Percentiles rank a stretch among this genome's conserved stretches.
Conservation (phyloP, 2,797 vertebrate genomes). For the Pelochelys cantorii region DNA sequence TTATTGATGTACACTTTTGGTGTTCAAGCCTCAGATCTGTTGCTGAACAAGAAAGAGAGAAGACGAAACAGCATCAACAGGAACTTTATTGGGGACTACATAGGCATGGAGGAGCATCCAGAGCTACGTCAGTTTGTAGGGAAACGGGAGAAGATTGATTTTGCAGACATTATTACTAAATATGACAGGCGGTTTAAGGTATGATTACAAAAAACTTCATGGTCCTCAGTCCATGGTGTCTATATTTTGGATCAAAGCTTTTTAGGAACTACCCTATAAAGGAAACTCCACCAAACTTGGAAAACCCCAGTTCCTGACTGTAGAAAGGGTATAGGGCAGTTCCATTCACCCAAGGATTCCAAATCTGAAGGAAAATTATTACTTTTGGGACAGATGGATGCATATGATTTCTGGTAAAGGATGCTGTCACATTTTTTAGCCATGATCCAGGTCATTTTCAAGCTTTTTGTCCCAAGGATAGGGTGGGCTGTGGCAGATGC, state of each 20-base stretch:
- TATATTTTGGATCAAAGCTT: background rate
- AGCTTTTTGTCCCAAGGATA: background rate
- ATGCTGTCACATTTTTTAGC: background rate
- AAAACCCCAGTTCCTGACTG: background rate
- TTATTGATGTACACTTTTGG: background rate
- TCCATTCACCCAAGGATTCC: rapidly evolving
- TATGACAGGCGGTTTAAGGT: conserved; percentile 97
- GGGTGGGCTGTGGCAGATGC: background rate
- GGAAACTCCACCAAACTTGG: background rate
- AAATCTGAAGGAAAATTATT: background rate
- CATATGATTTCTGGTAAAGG: background rate
- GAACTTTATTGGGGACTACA: conserved; percentile 97
- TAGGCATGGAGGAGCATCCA: conserved; percentile 95
- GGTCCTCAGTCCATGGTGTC: background rate
- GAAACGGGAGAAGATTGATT: conserved; percentile 97
- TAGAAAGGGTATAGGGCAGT: background rate
- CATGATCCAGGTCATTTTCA: background rate
- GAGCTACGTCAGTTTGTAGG: conserved; percentile 95
- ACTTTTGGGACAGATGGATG: background rate
- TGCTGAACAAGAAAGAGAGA: conserved; percentile 96
- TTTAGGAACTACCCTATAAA: background rate
- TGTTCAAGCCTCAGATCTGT: conserved; percentile 91
- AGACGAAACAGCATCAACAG: conserved; percentile 96
- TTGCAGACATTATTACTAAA: conserved; percentile 95
- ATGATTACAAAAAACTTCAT: background rate